A percentile compares a stretch with the other conserved stretches of the same genome.
These are phyloP conservation scores for Bucco capensis DNA, from an alignment of 2,113 vertebrate genomes.

Conservation along the genomic window DNA sequence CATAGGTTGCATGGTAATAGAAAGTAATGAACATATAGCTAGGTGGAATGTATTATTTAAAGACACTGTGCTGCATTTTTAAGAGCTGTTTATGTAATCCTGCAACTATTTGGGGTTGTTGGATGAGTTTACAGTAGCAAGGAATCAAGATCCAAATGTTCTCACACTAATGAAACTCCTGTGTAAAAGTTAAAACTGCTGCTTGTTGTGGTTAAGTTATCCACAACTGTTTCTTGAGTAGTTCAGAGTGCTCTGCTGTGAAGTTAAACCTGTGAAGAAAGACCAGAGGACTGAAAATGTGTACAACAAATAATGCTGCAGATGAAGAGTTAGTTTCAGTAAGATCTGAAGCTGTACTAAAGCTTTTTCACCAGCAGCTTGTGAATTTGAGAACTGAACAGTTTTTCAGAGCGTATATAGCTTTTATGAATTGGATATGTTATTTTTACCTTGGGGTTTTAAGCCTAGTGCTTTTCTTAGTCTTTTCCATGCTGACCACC, in stretches of 20 bases:
- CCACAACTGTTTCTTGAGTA: background rate
- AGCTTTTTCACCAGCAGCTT: background rate
- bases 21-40: background rate
- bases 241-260: background rate
- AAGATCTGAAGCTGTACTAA: background rate
- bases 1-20: background rate
- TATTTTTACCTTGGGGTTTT: conserved; percentile 20
- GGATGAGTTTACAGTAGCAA: background rate
- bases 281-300: background rate
- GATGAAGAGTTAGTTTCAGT: background rate
- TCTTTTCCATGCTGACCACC: background rate
- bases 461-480: background rate
- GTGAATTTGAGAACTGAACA: background rate
- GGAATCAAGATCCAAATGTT: background rate
- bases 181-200: background rate
- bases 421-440: background rate
- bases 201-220: background rate
- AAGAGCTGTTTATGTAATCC: background rate
- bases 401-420: background rate
- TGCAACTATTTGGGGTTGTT: background rate
- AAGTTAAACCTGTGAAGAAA: background rate
- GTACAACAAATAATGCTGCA: background rate
- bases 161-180: background rate
- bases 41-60: background rate
- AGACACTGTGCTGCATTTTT: background rate